A percentile compares a stretch with the other conserved stretches of the same genome.
These are phyloP conservation scores for Thalassophryne amazonica DNA, from an alignment of 2,797 vertebrate genomes.

Conservation along the genomic window DNA sequence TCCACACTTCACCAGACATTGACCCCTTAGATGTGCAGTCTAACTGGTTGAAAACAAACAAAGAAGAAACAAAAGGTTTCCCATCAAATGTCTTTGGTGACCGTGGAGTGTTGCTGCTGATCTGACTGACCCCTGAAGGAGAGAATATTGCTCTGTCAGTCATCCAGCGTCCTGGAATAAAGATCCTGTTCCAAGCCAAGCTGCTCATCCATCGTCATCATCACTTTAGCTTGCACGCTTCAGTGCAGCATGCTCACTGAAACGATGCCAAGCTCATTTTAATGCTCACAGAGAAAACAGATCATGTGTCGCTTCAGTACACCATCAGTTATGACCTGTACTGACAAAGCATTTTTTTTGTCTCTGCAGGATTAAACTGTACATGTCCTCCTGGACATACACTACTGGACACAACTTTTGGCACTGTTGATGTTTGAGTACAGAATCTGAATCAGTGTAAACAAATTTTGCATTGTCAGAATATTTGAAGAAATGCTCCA, in stretches of 20 bases:
- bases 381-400: no score
- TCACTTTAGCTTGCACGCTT: constrained; percentile 35
- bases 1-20: constrained; percentile 46
- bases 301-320: constrained; percentile 36
- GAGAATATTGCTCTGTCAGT: constrained; percentile 34
- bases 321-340: background rate
- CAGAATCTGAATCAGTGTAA: no score
- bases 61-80: background rate
- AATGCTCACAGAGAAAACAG: constrained; percentile 29
- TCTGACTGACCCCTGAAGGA: constrained; percentile 13
- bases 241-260: constrained; percentile 36
- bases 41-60: background rate
- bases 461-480: no score
- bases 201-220: constrained; percentile 39
- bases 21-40: constrained; percentile 17
- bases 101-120: constrained; percentile 11
- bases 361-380: no score
- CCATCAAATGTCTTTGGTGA: background rate
- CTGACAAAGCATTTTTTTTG: no score
- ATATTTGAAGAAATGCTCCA: no score
- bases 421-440: no score
- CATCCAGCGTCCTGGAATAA: constrained; percentile 23
- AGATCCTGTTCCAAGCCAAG: constrained; percentile 74
- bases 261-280: constrained; percentile 36
- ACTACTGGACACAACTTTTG: no score